A percentile compares a stretch with the other conserved stretches of the same genome.
These are phyloP conservation scores for Hirtodrosophila confusa DNA, from an alignment of 2,888 invertebrate species.

Conservation along the genomic window DNA sequence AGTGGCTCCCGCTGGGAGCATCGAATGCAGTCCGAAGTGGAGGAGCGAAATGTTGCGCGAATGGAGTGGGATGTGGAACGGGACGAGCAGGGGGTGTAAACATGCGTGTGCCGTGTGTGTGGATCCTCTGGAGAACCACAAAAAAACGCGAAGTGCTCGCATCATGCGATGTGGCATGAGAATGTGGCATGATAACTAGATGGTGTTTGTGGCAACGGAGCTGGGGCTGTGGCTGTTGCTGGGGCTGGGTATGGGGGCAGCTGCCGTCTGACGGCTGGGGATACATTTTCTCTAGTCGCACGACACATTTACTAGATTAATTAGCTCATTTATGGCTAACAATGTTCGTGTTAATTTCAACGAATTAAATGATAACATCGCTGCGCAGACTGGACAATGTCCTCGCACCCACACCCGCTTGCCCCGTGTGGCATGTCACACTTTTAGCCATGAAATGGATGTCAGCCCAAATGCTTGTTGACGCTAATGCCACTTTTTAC, in stretches of 20 bases:
- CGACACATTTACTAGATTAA: slow-evolving; percentile 81
- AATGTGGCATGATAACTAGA: slow-evolving; percentile 2
- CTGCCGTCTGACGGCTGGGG: slow-evolving; percentile 10
- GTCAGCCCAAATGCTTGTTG: slow-evolving; percentile 60
- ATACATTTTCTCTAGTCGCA: slow-evolving; percentile 22
- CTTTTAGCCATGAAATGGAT: slow-evolving; percentile 56
- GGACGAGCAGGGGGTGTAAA: slow-evolving; percentile 21
- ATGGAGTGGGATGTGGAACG: neutral
- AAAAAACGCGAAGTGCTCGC: slow-evolving; percentile 55
- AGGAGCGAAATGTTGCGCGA: neutral
- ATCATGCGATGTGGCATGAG: slow-evolving; percentile 42
- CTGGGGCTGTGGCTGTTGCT: no score
- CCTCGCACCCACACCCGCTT: slow-evolving; percentile 1
- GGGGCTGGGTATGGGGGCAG: neutral
- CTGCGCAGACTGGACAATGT: slow-evolving; percentile 25
- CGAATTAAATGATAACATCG: slow-evolving; percentile 84
- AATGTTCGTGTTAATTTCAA: slow-evolving; percentile 84
- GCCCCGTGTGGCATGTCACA: slow-evolving; percentile 52
- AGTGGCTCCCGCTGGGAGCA: slow-evolving; percentile 55
- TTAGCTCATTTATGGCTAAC: slow-evolving; percentile 83
- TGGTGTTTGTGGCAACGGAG: neutral
- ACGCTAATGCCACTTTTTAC: slow-evolving; percentile 71
- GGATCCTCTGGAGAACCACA: slow-evolving; percentile 78
- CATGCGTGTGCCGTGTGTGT: slow-evolving; percentile 38
- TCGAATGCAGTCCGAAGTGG: slow-evolving; percentile 27